Evolutionary conservation across 2,888 invertebrate species (phyloP), one percentile per base, ranked within the genome.

Genomic region (Agrypnus murinus): DNA sequence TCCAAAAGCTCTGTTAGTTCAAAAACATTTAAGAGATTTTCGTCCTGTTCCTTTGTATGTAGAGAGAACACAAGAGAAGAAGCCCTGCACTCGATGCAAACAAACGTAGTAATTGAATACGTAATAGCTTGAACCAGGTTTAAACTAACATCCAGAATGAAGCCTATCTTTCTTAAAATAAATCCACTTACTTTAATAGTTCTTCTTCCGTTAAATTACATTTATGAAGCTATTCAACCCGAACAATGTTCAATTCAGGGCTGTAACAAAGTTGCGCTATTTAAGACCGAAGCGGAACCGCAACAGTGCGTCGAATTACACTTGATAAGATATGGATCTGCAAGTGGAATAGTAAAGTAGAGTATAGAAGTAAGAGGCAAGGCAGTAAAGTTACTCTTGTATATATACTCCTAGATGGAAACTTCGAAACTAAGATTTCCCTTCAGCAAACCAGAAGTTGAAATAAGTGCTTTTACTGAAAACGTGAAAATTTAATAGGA

Each of bases 221-320:
- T 69, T 69, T 69, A 63, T 63, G 53, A 64, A 63, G 63, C 63
- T 40, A 69, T 69, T 69, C 69, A 50, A 45, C 45, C 60, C 43
- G 45, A 69, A 69, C 69, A 69, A 69, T 69, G 69, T 64, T 69
- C 69, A 64, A 57, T 69, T 58, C 58, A 40, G 50, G n/a, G 53
- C 63, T 63, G 63, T 66, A 71, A 71, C 64, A 64, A 71, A 71
- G 63, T 71, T 71, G 40, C 31, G 57, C 66, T 66, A 66, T 71
- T 71, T 63, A 67, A 71, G 50, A 55, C 31, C 53, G 53, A 57
- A 57, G 36, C 34, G 50, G 62, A 65, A 66, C 63, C 67, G 67
- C 67, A 63, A 63, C 58, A 58, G 66, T 43, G 71, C 66, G 67
- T 71, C 63, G 63, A 71, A 63, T 65, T 66, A 71, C 48, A 43